Percentiles rank a stretch among this genome's conserved stretches.
These are phyloP conservation scores for Drosophila takahashii DNA, from an alignment of 1,140 invertebrate genomes.

Conservation along the genomic window DNA sequence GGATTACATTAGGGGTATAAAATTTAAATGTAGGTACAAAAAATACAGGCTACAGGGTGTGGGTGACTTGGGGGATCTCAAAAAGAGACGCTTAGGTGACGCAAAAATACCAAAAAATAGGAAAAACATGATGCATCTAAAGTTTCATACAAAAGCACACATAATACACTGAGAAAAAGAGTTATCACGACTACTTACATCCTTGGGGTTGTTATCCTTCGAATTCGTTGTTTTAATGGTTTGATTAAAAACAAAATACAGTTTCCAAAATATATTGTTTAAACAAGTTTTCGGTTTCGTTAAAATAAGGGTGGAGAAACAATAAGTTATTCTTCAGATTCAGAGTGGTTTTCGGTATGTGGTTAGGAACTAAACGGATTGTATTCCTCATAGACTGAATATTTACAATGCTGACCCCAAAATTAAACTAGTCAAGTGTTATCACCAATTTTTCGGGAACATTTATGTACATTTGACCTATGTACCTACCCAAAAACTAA, in stretches of 20 bases:
- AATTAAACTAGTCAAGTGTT: slow-evolving; percentile 17
- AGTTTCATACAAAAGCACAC: slow-evolving; percentile 55
- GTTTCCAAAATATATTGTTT: slow-evolving; percentile 61
- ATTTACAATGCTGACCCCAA: slow-evolving; percentile 32
- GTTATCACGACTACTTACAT: slow-evolving; percentile 79
- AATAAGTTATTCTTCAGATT: slow-evolving; percentile 43
- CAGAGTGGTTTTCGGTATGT: slow-evolving; percentile 14
- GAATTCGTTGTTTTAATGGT: slow-evolving; percentile 56
- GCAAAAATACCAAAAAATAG: slow-evolving; percentile 34
- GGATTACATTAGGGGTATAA: slow-evolving; percentile 6
- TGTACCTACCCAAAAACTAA: slow-evolving; percentile 62
- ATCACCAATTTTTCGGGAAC: slow-evolving; percentile 19
- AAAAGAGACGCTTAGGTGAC: slow-evolving; percentile 41
- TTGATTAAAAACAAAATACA: slow-evolving; percentile 75
- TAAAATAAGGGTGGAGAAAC: slow-evolving; percentile 37
- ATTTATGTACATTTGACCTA: slow-evolving; percentile 4
- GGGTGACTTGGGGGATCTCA: slow-evolving; percentile 28
- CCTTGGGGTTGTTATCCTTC: slow-evolving; percentile 79
- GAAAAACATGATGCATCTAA: slow-evolving; percentile 25
- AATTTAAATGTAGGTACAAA: slow-evolving; percentile 11
- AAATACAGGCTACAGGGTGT: slow-evolving; percentile 7
- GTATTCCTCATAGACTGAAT: slow-evolving; percentile 7
- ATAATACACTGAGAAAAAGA: slow-evolving; percentile 26
- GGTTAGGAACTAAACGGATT: slow-evolving; percentile 41
- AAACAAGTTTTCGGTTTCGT: slow-evolving; percentile 38